A percentile compares a stretch with the other conserved stretches of the same genome.
phyloP scores from a whole-genome alignment of 2,888 invertebrate genomes.

The Nomada fabriciana region DNA sequence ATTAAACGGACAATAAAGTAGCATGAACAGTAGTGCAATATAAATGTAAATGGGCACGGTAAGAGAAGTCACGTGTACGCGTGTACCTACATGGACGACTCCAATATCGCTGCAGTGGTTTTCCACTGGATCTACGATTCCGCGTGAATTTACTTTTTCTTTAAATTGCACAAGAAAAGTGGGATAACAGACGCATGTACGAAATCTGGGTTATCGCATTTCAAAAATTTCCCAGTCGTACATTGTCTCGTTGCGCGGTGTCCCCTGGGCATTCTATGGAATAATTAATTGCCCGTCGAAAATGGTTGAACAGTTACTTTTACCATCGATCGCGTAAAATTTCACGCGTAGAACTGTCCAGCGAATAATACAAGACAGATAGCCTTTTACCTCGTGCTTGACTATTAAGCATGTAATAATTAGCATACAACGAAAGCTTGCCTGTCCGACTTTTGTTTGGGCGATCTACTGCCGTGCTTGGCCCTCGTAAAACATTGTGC shows the following conservation, averaged over 20 bases:
- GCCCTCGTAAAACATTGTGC: conserved; percentile 30
- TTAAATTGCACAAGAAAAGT: too few relatives aligned
- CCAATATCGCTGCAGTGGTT: too few relatives aligned
- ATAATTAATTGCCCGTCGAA: too few relatives aligned
- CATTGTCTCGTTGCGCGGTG: too few relatives aligned
- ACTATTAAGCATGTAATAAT: conserved; percentile 10
- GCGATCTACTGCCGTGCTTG: conserved; percentile 3
- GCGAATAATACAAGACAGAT: conserved; percentile 39
- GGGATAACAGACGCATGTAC: too few relatives aligned
- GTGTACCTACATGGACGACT: too few relatives aligned
- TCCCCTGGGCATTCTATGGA: too few relatives aligned
- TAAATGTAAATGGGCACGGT: conserved; percentile 47
- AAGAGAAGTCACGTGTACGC: too few relatives aligned
- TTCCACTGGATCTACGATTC: neutral
- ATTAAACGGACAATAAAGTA: conserved; percentile 23
- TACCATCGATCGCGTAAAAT: neutral
- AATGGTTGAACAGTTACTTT: neutral
- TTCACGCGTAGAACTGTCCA: neutral
- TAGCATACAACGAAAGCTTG: conserved; percentile 13
- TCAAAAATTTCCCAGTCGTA: too few relatives aligned
- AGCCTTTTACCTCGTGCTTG: neutral
- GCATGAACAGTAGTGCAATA: conserved; percentile 10
- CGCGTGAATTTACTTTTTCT: neutral
- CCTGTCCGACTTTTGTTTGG: conserved; percentile 4
- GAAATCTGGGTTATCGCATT: too few relatives aligned